Conservation (phyloP, 2,888 invertebrate genomes). For the Noctua pronuba region DNA sequence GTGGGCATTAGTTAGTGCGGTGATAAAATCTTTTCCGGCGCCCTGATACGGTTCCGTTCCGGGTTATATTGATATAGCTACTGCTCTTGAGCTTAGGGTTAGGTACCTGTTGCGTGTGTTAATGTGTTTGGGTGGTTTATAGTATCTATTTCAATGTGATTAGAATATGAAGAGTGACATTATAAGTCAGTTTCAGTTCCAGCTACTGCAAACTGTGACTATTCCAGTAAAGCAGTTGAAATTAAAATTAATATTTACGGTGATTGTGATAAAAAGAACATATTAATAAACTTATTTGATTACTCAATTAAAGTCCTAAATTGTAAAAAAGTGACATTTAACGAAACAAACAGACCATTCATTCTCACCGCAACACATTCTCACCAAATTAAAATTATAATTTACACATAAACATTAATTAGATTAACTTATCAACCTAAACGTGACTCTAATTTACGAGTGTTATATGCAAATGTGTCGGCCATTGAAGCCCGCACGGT, state of each 20-base stretch:
- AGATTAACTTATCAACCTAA: conserved; percentile 68
- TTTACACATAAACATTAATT: conserved; percentile 68
- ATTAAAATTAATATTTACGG: conserved; percentile 6
- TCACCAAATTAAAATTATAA: conserved; percentile 63
- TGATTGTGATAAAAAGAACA: background rate
- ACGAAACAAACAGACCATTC: conserved; percentile 34
- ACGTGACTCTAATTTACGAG: conserved; percentile 70
- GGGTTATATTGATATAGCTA: conserved; percentile 42
- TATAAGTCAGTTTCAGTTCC: background rate
- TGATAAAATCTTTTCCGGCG: conserved; percentile 67
- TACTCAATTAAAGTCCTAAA: conserved; percentile 17
- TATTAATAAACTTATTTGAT: conserved; percentile 12
- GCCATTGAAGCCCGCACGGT: conserved; percentile 71
- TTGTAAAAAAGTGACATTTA: conserved; percentile 34
- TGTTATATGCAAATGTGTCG: conserved; percentile 73
- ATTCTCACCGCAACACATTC: conserved; percentile 31
- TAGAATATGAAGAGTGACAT: background rate
- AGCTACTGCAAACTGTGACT: background rate
- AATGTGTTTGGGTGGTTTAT: conserved; percentile 6
- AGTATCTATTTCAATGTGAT: background rate
- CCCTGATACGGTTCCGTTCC: conserved; percentile 55
- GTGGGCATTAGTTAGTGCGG: conserved; percentile 65
- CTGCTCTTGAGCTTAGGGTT: conserved; percentile 21
- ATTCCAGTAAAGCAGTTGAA: background rate
- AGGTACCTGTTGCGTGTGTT: conserved; percentile 29